Conservation (phyloP, 1,140 invertebrate genomes). For the Drosophila dunni region DNA sequence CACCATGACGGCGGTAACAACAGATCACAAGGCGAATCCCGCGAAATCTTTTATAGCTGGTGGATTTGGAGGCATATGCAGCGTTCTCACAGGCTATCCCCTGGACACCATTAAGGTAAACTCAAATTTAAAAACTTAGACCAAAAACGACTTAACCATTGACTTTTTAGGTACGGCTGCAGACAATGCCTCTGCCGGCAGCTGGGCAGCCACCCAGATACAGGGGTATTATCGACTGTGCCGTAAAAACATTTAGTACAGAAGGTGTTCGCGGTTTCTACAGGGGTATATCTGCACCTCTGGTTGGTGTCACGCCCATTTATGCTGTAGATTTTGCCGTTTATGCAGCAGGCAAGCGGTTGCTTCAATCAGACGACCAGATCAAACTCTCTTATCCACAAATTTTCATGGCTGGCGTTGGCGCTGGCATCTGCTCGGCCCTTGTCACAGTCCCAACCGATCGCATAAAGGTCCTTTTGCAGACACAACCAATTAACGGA, state of each 20-base stretch:
- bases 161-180: conserved; percentile 90
- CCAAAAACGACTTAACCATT: neutral
- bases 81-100: conserved; percentile 97
- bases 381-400: conserved; percentile 89
- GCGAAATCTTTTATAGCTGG: conserved; percentile 98
- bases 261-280: conserved; percentile 95
- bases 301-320: conserved; percentile 93
- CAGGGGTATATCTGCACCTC: conserved; percentile 90
- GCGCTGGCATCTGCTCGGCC: conserved; percentile 97
- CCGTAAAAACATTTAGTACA: conserved; percentile 93
- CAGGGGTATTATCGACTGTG: conserved; percentile 96
- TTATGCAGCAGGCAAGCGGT: conserved; percentile 95
- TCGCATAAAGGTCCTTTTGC: conserved; percentile 98
- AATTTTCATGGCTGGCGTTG: conserved; percentile 95
- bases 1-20: conserved; percentile 35
- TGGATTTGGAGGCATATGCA: conserved; percentile 97
- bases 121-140: neutral
- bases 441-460: conserved; percentile 98
- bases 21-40: conserved; percentile 88
- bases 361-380: conserved; percentile 90
- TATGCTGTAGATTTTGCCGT: conserved; percentile 98
- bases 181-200: conserved; percentile 94
- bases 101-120: conserved; percentile 95
- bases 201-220: conserved; percentile 92
- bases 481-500: conserved; percentile 93